Evolutionary conservation across 1,140 invertebrate species (phyloP).

Genomic region (Drosophila santomea): DNA sequence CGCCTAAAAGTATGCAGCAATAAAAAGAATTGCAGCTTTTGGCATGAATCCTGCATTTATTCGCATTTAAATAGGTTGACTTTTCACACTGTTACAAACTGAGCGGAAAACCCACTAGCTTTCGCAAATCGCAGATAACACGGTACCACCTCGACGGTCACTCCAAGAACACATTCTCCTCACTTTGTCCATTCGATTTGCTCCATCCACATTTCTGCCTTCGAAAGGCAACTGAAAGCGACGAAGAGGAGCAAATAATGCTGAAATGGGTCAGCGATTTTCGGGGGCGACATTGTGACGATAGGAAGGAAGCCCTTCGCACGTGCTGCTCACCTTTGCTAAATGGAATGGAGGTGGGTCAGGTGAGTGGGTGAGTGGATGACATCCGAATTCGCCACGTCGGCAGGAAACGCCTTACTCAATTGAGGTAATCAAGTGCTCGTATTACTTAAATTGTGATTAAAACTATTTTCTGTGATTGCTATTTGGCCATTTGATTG

Average conservation of each 20-base stretch:
- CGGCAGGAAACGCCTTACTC: slow-evolving; percentile 22
- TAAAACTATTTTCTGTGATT: slow-evolving; percentile 32
- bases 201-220: slow-evolving; percentile 10
- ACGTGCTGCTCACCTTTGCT: slow-evolving; percentile 43
- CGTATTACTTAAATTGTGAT: slow-evolving; percentile 42
- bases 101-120: background rate
- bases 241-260: slow-evolving; percentile 34
- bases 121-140: background rate
- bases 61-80: too few relatives aligned
- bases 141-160: slow-evolving; percentile 25
- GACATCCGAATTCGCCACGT: slow-evolving; percentile 25
- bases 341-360: background rate
- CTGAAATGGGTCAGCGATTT: slow-evolving; percentile 73
- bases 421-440: slow-evolving; percentile 42
- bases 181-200: background rate
- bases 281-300: slow-evolving; percentile 64
- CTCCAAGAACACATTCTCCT: slow-evolving; percentile 32
- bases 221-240: slow-evolving; percentile 10
- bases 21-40: too few relatives aligned
- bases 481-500: slow-evolving; percentile 11
- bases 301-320: slow-evolving; percentile 59
- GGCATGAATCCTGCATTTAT: too few relatives aligned
- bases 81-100: too few relatives aligned
- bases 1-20: background rate
- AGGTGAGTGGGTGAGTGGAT: background rate